Evolutionary conservation across 2,113 vertebrate species (phyloP).

Genomic region (Nothobranchius kuhntae): DNA sequence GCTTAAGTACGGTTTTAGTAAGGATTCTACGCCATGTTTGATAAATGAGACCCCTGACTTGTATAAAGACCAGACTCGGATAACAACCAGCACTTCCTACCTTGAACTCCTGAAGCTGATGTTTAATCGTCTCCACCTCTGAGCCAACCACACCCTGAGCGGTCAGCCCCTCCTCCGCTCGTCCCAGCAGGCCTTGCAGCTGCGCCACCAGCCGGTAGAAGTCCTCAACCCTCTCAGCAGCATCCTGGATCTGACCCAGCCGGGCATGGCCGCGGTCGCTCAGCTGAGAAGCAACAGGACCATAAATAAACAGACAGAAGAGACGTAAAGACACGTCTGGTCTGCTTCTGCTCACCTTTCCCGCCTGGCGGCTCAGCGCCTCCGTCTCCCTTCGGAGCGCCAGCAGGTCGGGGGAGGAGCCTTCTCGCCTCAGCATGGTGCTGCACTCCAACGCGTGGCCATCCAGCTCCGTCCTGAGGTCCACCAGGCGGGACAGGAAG

Average conservation of each 20-base stretch:
- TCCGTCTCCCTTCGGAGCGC: constrained; percentile 92
- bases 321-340: fast-evolving
- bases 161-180: constrained; percentile 85
- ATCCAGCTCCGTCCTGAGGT: constrained; percentile 84
- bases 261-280: constrained; percentile 86
- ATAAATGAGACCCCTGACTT: too few species aligned
- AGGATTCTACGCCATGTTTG: too few species aligned
- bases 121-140: constrained; percentile 93
- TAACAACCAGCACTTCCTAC: constrained; percentile 71
- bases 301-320: neutral
- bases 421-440: constrained; percentile 89
- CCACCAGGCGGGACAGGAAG: constrained; percentile 85
- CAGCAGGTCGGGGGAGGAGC: constrained; percentile 89
- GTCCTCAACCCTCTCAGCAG: constrained; percentile 83
- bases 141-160: constrained; percentile 89
- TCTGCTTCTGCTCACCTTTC: constrained; percentile 81
- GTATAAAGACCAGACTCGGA: too few species aligned
- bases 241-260: constrained; percentile 86
- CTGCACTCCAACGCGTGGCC: constrained; percentile 84
- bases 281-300: constrained; percentile 60
- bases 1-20: too few species aligned
- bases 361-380: constrained; percentile 90
- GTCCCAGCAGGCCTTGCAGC: constrained; percentile 84
- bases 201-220: constrained; percentile 86
- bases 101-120: constrained; percentile 94